These are phyloP conservation scores for Trachemys scripta DNA, from an alignment of 2,113 vertebrate genomes.

Conservation along the genomic window DNA sequence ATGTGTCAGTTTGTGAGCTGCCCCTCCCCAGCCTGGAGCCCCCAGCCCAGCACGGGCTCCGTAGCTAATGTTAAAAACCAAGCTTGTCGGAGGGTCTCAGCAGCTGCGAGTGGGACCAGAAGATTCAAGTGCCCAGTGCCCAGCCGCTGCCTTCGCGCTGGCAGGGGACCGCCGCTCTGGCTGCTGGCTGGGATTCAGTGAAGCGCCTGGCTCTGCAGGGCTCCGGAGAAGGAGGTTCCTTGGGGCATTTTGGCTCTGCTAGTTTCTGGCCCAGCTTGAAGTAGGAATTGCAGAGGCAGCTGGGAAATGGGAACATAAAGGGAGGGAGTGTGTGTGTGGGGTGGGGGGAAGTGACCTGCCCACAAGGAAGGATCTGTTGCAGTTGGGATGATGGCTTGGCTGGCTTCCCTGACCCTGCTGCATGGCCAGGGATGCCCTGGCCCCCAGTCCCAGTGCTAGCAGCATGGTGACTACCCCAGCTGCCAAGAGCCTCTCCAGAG, in stretches of 20 bases:
- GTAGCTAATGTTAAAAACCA: background rate
- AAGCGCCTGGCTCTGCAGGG: background rate
- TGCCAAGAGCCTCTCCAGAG: accelerated
- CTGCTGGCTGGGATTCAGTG: background rate
- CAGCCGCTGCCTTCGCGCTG: background rate
- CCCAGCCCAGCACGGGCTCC: too few species aligned
- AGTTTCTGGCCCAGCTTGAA: background rate
- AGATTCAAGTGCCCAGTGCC: background rate
- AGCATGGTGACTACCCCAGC: accelerated
- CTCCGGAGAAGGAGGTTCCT: accelerated
- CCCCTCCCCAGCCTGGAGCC: background rate
- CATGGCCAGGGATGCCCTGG: accelerated
- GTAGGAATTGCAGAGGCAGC: background rate
- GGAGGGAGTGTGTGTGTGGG: background rate
- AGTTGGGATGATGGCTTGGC: background rate
- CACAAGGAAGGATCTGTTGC: accelerated
- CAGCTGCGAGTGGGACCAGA: background rate
- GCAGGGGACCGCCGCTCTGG: background rate
- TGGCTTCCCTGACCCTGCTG: accelerated
- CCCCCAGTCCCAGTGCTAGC: accelerated
- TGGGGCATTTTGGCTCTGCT: accelerated
- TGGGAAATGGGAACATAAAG: background rate
- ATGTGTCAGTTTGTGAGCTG: background rate
- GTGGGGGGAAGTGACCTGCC: accelerated
- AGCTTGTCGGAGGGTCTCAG: background rate